phyloP scores from a whole-genome alignment of 2,888 invertebrate species.

The Amphipoea lucens region DNA sequence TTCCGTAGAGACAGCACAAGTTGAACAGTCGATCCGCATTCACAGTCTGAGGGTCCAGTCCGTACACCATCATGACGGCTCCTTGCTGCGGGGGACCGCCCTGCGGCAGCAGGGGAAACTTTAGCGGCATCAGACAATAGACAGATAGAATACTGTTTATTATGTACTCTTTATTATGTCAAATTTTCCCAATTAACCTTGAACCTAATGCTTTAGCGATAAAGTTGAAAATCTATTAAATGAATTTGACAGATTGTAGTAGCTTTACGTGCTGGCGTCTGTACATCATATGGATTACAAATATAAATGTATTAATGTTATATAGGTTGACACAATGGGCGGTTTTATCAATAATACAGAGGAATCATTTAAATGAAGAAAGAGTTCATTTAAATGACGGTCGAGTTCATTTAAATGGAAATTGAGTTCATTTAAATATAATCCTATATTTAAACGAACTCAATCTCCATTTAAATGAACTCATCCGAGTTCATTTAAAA shows the following conservation, averaged over 20 bases:
- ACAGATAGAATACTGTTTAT: neutral
- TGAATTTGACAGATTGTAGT: no score
- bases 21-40: constrained; percentile 99
- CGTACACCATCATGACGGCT: constrained; percentile 99
- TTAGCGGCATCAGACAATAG: constrained; percentile 32
- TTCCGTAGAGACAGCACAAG: constrained; percentile 99
- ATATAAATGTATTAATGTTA: neutral
- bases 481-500: constrained; percentile 1
- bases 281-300: no score
- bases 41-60: constrained; percentile 97
- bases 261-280: no score
- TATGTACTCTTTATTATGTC: no score
- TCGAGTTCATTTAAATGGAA: neutral
- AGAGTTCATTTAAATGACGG: neutral
- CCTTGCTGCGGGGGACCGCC: constrained; percentile 92
- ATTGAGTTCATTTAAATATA: neutral
- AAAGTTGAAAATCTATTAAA: no score
- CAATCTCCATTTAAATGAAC: no score
- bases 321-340: neutral
- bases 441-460: no score
- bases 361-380: neutral
- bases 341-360: no score
- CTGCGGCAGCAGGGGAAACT: constrained; percentile 69
- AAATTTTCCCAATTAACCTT: no score
- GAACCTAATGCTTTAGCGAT: no score